A percentile compares a stretch with the other conserved stretches of the same genome.
These are phyloP conservation scores for Ctena decussata DNA, from an alignment of 2,888 invertebrate species.

Conservation along the genomic window DNA sequence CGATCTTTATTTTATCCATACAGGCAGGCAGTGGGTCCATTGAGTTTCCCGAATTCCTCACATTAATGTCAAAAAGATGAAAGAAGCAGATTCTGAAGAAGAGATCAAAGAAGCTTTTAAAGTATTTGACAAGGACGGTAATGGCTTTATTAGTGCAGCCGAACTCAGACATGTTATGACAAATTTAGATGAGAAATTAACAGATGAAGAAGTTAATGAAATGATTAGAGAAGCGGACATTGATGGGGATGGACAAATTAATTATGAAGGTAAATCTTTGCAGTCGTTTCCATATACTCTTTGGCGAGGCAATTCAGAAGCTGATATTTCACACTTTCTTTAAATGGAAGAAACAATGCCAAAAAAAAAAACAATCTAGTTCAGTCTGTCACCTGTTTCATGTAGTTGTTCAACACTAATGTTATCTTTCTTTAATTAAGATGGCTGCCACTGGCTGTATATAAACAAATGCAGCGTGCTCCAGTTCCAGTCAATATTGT, in stretches of 20 bases:
- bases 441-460: too few species aligned
- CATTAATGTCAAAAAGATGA: slow-evolving; percentile 99
- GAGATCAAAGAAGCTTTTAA: slow-evolving; percentile 9
- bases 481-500: too few species aligned
- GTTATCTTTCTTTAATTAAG: too few species aligned
- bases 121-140: slow-evolving; percentile 16
- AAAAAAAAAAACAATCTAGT: too few species aligned
- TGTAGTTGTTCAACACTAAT: too few species aligned
- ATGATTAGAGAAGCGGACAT: slow-evolving; percentile 99
- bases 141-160: slow-evolving; percentile 10
- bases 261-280: neutral
- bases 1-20: too few species aligned
- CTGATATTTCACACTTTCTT: too few species aligned
- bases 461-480: too few species aligned
- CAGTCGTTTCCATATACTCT: too few species aligned
- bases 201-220: slow-evolving; percentile 94
- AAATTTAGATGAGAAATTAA: slow-evolving; percentile 88
- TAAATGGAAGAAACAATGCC: too few species aligned
- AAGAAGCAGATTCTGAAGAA: slow-evolving; percentile 98
- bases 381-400: too few species aligned
- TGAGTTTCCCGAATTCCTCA: slow-evolving; percentile 99
- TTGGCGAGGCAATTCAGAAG: too few species aligned
- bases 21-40: slow-evolving; percentile 97
- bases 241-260: slow-evolving; percentile 94
- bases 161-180: slow-evolving; percentile 15